Percentiles rank a stretch among this genome's conserved stretches.
Evolutionary conservation across 2,113 vertebrate species (phyloP).

Genomic region (Ardeotis arabs): DNA sequence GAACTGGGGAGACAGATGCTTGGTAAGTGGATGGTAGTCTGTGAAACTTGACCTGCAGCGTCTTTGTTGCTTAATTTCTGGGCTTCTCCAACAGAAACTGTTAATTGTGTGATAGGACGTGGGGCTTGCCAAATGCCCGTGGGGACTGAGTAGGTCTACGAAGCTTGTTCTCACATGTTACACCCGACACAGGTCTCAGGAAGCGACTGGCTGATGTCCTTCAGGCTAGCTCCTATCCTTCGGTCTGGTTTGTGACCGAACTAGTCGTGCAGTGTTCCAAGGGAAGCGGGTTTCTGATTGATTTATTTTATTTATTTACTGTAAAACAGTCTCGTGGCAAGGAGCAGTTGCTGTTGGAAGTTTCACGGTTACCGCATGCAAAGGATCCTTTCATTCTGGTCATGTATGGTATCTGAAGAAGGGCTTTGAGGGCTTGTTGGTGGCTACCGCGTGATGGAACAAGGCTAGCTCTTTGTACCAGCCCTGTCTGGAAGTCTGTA

Average conservation of each 20-base stretch:
- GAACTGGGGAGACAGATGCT: not conserved
- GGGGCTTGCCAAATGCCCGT: not conserved
- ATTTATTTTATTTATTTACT: not conserved
- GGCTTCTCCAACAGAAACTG: not conserved
- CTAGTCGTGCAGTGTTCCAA: fast-evolving
- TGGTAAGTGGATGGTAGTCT: not conserved
- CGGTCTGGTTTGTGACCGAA: not conserved
- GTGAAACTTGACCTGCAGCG: not conserved
- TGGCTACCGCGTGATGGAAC: not conserved
- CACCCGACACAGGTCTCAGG: fast-evolving
- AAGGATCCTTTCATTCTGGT: not conserved
- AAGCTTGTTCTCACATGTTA: not conserved
- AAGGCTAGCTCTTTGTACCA: not conserved
- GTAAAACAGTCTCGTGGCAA: not conserved
- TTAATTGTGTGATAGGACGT: not conserved
- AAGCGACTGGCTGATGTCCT: not conserved
- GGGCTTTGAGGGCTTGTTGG: not conserved
- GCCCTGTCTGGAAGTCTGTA: not conserved
- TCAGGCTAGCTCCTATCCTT: not conserved
- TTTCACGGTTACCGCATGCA: fast-evolving
- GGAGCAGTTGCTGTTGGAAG: not conserved
- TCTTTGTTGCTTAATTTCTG: not conserved
- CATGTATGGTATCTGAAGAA: not conserved
- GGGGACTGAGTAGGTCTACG: not conserved
- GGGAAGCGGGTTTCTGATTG: not conserved